Conservation (phyloP, 2,113 vertebrate genomes). For the Odocoileus virginianus region DNA sequence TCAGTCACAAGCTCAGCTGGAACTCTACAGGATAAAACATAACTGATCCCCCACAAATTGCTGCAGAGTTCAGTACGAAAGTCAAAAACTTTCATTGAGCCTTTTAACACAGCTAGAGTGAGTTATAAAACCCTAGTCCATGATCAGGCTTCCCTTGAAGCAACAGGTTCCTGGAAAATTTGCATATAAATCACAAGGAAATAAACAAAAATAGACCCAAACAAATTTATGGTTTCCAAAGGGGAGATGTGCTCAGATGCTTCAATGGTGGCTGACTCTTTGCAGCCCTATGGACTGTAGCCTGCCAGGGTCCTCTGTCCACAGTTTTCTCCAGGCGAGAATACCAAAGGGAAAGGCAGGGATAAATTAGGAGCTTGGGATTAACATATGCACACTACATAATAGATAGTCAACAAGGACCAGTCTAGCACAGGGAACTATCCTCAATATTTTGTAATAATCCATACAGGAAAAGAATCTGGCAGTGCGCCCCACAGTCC, state of each 20-base stretch:
- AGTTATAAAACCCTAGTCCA: conserved; percentile 29
- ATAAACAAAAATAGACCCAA: neutral
- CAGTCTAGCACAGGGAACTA: accelerated
- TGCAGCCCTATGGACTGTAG: neutral
- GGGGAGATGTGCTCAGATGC: neutral
- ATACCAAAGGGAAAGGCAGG: neutral
- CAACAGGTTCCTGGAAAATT: neutral
- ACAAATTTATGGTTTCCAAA: neutral
- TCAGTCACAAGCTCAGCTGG: conserved; percentile 31
- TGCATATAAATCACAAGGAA: neutral
- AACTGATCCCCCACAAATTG: conserved; percentile 50
- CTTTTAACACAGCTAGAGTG: conserved; percentile 44
- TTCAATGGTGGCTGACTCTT: neutral
- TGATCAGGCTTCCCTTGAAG: conserved; percentile 16
- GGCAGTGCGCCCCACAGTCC: neutral
- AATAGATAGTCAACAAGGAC: neutral
- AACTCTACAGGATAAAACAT: conserved; percentile 12
- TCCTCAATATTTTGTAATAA: neutral
- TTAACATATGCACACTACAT: neutral
- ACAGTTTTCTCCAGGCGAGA: neutral
- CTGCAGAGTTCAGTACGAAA: conserved; percentile 50
- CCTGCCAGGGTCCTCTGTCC: neutral
- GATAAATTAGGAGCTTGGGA: neutral
- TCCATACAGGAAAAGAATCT: neutral
- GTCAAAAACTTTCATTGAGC: conserved; percentile 52